Evolutionary conservation across 2,797 vertebrate species (phyloP), one percentile per base, ranked within the genome.

Genomic region (Dryobates pubescens): DNA sequence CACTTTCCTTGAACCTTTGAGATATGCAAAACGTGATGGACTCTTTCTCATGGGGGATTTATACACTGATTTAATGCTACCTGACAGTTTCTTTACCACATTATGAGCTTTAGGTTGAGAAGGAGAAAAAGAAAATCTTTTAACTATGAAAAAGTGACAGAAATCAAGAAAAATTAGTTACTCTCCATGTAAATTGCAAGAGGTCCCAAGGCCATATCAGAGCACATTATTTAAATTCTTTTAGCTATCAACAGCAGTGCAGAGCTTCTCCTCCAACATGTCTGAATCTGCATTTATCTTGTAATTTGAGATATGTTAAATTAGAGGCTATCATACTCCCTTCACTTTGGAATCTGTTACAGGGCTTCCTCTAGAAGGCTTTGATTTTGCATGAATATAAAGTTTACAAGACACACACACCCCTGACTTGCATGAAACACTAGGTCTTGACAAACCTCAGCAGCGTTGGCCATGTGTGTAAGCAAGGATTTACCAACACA

Each of bases 1-100:
- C 87, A 62, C 67, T 91, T 67, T 71, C 41, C 69, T 90, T 90
- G 87, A 95, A 96, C 65, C 87, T 88, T 77, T 93, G 91, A 88
- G 83, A 85, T 96, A 95, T 68, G 67, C 84, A 95, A 96, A 95
- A 86, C 80, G 88, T 45, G 56, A 95, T 88, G 59, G 67, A 88
- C 79, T 90, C 95, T 92, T 90, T 93, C 92, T 97, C 43, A 3
- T 88, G 53, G 47, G 86, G 86, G 82, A 95, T 93, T 95, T 96
- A 88, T 71, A 82, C 93, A 92, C 70, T 88, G 90, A 95, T 92
- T 84, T 91, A 94, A 96, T 91, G 94, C 71, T 58, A 96, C 76
- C 71, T 0, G 4, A 93, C 86, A 91, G 79, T 75, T 88, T 93
- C 81, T 68, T 96, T 80, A 92, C 84, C 70, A 88, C 43, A 78